Evolutionary conservation across 2,113 vertebrate species (phyloP).

Genomic region (Egretta garzetta): DNA sequence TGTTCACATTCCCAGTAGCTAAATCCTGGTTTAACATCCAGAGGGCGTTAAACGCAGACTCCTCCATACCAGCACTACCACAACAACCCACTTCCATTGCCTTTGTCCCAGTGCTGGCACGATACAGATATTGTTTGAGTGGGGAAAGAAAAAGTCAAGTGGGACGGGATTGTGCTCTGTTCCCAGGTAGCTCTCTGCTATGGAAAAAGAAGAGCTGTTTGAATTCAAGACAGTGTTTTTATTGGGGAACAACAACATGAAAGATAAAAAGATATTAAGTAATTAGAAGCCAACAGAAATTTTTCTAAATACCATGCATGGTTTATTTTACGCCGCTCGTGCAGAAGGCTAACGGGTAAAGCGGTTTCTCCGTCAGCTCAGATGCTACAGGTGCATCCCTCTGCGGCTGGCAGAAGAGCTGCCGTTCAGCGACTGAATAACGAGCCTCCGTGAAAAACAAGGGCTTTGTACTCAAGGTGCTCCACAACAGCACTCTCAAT

Average conservation of each 20-base stretch:
- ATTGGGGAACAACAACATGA: not conserved
- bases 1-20: not conserved
- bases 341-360: too few relatives aligned
- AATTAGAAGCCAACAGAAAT: not conserved
- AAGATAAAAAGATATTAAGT: not conserved
- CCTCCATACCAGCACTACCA: not conserved
- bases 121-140: not conserved
- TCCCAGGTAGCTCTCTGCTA: not conserved
- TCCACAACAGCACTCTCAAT: not conserved
- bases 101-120: not conserved
- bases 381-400: not conserved
- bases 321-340: rapidly evolving
- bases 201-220: not conserved
- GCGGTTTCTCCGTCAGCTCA: not conserved
- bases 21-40: not conserved
- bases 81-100: not conserved
- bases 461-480: not conserved
- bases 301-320: not conserved
- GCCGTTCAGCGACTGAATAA: not conserved
- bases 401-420: not conserved
- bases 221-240: not conserved
- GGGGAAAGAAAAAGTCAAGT: not conserved
- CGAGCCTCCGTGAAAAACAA: not conserved
- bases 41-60: not conserved
- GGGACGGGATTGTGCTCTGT: not conserved